Evolutionary conservation across 2,797 vertebrate genomes (phyloP), one percentile per base, ranked within the genome.

Genomic region (Hafferia zeledoni): DNA sequence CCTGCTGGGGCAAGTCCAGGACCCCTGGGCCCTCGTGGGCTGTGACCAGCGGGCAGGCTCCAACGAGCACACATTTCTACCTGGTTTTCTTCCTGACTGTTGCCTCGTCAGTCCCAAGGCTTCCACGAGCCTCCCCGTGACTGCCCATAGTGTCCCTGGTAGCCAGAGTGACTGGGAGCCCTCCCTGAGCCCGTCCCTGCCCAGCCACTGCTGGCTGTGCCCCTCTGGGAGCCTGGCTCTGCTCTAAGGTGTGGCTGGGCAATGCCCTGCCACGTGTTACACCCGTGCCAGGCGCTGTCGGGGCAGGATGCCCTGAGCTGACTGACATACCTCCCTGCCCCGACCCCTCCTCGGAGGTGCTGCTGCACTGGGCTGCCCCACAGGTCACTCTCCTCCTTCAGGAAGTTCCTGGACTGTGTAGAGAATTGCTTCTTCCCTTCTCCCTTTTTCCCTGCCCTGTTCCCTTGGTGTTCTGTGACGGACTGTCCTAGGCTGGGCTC

Each of bases 331-430:
- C 91, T 91, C 94, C 89, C 90, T 92, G 92, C 94, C 96, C 94
- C 90, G 19, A 57, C 60, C 77, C 90, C 84, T 96, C 50, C 1
- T 67, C 3, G 4, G 77, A 71, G 94, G 77, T 79, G 94, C 96
- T 95, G 94, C 97, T 97, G 95, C 96, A 95, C 89, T 92, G 95
- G 94, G 94, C 95, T 97, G 96, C 96, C 93, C 94, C 96, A 23
- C 13, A 83, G 94, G 88, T 96, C 87, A 82, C 91, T 94, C 85
- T 91, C 74, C 76, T 92, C 76, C 71, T 77, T 10, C 70, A 93
- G 93, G 97, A 91, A 82, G 84, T 91, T 93, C 33, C 91, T 92
- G 95, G 95, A 88, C 94, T 93, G 30, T 13, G 7, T 80, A 91
- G 94, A 95, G 95, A 63, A 92, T 83, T 31, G 50, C 94, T 97